Evolutionary conservation across 2,888 invertebrate genomes (phyloP).

Genomic region (Drosophila mimica): DNA sequence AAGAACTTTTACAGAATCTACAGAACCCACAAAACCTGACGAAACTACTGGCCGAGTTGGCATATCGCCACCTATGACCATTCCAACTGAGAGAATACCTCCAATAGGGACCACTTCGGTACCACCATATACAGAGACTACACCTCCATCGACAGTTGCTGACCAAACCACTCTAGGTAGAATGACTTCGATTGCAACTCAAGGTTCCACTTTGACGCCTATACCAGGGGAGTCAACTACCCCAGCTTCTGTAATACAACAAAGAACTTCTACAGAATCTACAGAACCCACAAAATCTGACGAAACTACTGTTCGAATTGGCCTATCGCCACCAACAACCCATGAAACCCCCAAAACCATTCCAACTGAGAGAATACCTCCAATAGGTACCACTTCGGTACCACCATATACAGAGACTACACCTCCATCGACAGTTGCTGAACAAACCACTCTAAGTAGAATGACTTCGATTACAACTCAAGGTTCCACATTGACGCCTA

Average conservation of each 20-base stretch:
- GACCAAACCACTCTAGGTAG: neutral
- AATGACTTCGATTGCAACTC: too few relatives aligned
- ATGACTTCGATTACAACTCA: neutral
- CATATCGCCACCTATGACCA: neutral
- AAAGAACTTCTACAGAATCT: too few relatives aligned
- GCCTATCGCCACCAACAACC: too few relatives aligned
- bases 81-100: neutral
- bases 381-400: neutral
- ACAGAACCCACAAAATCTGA: too few relatives aligned
- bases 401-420: neutral
- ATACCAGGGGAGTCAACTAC: too few relatives aligned
- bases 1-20: neutral
- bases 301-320: too few relatives aligned
- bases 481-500: neutral
- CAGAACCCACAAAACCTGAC: rapidly evolving
- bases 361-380: too few relatives aligned
- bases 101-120: neutral
- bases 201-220: too few relatives aligned
- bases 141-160: neutral
- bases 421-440: neutral
- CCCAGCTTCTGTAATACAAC: too few relatives aligned
- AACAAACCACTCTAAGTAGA: neutral
- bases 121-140: neutral
- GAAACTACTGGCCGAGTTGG: neutral
- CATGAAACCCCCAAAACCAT: too few relatives aligned